Evolutionary conservation across 2,113 vertebrate species (phyloP), one percentile per base, ranked within the genome.

Genomic region (Stegastes partitus): DNA sequence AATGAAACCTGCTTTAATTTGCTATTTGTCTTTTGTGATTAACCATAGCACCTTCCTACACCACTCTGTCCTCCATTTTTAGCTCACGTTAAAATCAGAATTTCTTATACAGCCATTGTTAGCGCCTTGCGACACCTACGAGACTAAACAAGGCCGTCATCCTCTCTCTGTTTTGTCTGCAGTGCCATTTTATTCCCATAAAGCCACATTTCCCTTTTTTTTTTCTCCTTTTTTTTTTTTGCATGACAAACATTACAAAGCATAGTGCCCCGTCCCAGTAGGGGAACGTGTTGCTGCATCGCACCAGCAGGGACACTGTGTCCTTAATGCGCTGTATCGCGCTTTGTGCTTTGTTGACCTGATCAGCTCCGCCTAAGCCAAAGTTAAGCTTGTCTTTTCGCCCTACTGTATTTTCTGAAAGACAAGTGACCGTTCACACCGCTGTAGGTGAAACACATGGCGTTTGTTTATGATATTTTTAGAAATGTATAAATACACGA

Each of bases 341-440:
- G 68, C 80, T 87, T 87, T 86, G 86, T 86, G 88, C 81, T 85
- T 54, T 8, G 81, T 44, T 85, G 85, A 88, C 83, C 88, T n/a
- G 50, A 82, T 84, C 63, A 47, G 65, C 55, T 62, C 59, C 7
- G 39, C 67, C 55, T 89, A 71, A 87, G 80, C 73, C 54, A 26
- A 62, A 80, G 69, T 85, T 89, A 85, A 86, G 77, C 85, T 82
- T 61, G 65, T 91, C 81, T 68, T 82, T 82, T 83, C 71, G 54
- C 81, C 58, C 57, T 22, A n/a, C 65, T 77, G 53, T 80, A 78
- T 64, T 58, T 34, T 63, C 11, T 82, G 53, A 79, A 79, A 66
- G 66, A 67, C 23, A 0, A 34, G n/a, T 11, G 1, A 26, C 37
- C 0, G 5, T 22, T 73, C n/a, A 1, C 22, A 34, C 18, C 1